Evolutionary conservation across 2,888 invertebrate genomes (phyloP), one percentile per base, ranked within the genome.

Genomic region (Diploptera punctata): DNA sequence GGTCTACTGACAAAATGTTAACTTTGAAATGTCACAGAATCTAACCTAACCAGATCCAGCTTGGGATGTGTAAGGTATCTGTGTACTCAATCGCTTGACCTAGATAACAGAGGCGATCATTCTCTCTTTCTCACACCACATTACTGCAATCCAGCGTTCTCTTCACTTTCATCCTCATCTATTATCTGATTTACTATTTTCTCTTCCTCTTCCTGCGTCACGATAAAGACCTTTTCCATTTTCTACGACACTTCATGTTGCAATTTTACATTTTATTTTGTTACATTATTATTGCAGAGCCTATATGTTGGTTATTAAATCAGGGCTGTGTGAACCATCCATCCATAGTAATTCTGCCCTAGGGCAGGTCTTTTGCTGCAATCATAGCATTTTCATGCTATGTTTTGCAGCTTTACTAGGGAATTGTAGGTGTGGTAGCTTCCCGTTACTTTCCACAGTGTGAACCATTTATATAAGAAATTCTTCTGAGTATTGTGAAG

Each of bases 1-100:
- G 2, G 2, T 21, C 24, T 13, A 52, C 24, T 2, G 21, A 1
- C 24, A 24, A 52, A 52, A 24, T 52, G 52, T 52, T 52, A 24
- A 52, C 10, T 5, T n/a, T 24, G 52, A 52, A 52, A 52, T 52
- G 52, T 52, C 52, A 52, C n/a, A n/a, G n/a, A n/a, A n/a, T n/a
- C n/a, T n/a, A n/a, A n/a, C 52, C 1, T 1, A 18, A 18, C 18
- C 52, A 52, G 24, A 38, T 1, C 3, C 1, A 13, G 21, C 24
- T 13, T 52, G n/a, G 49, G 18, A 18, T 18, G 49, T 49, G 3
- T 49, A 7, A 24, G 5, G 47, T 47, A n/a, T 47, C 47, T n/a
- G n/a, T n/a, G n/a, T n/a, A n/a, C n/a, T n/a, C n/a, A n/a, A 52
- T 18, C 52, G 3, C 21, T 7, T 24, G 52, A 52, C 52, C 52